Percentiles rank a stretch among this genome's conserved stretches.
Conservation (phyloP, 2,797 vertebrate genomes). For the Pelochelys cantorii region DNA sequence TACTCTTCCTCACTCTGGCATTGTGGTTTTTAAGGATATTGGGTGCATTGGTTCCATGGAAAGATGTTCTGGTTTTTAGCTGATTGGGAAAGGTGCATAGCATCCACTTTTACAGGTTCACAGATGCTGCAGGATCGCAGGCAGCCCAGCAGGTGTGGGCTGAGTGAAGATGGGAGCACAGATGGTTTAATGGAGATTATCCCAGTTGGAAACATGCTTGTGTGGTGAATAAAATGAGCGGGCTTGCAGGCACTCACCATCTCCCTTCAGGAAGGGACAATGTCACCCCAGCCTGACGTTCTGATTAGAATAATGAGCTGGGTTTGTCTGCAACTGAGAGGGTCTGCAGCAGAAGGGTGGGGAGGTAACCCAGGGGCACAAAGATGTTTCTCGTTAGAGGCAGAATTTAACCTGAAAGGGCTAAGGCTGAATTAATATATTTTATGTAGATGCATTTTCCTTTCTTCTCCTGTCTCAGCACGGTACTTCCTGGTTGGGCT, state of each 20-base stretch:
- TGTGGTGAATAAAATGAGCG: constrained; percentile 71
- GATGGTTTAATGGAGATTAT: constrained; percentile 90
- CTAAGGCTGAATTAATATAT: background rate
- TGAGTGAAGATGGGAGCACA: constrained; percentile 71
- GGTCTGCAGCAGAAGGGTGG: background rate
- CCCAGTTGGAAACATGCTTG: constrained; percentile 83
- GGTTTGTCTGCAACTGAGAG: background rate
- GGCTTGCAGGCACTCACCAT: constrained; percentile 27
- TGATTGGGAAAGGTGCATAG: background rate
- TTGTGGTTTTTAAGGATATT: background rate
- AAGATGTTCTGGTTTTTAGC: constrained; percentile 28
- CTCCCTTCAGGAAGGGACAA: constrained; percentile 78
- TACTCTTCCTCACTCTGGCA: constrained; percentile 41
- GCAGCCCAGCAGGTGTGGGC: constrained; percentile 67
- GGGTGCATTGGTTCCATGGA: constrained; percentile 70
- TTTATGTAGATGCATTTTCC: background rate
- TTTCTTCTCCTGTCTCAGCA: rapidly evolving
- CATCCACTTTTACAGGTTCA: constrained; percentile 39
- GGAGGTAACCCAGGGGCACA: constrained; percentile 13
- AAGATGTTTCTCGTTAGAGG: background rate
- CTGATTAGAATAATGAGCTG: constrained; percentile 35
- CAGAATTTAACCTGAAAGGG: constrained; percentile 2
- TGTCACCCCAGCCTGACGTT: constrained; percentile 69
- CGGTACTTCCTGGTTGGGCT: background rate
- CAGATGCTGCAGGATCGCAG: constrained; percentile 61